Evolutionary conservation across 1,140 invertebrate genomes (phyloP), one percentile per base, ranked within the genome.

Genomic region (Idris sp.): DNA sequence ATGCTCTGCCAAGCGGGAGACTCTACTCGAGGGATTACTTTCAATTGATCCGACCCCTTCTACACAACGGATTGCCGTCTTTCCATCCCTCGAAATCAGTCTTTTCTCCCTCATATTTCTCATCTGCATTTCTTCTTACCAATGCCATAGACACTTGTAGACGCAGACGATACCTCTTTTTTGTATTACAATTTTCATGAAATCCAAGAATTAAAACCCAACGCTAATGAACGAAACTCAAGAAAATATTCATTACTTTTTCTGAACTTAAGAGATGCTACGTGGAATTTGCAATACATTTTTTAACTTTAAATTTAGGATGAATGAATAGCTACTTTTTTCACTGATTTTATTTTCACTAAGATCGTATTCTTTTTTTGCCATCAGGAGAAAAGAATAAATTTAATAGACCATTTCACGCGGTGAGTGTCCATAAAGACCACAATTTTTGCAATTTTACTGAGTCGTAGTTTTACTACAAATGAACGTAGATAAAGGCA

Each of bases 11-110:
- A 79, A 84, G 82, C 83, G 51, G 80, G 76, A 83, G 82, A 84
- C 81, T 83, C 82, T 80, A 83, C 83, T 81, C 83, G 75, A 83
- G 83, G 82, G 82, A 84, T 84, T 84, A 84, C 82, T 82, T 84
- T 79, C 82, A 83, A 84, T 83, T 82, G 83, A 84, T 84, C 82
- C 82, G 75, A 76, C 75, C 81, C 80, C 82, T 78, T 78, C 77
- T 56, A 69, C 76, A 43, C 48, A n/a, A n/a, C 36, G 41, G 46
- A 69, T 51, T 61, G 76, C 74, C 72, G 69, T 75, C 56, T 78
- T 75, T n/a, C n/a, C n/a, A 64, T 48, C 73, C 41, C 40, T 38
- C 18, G 44, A 53, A 74, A n/a, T 77, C 74, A 64, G 61, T 49
- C 49, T 67, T 49, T 62, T 49, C 46, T 59, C 41, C 49, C 61